Conservation (phyloP, 2,797 vertebrate genomes). For the Cygnus olor region DNA sequence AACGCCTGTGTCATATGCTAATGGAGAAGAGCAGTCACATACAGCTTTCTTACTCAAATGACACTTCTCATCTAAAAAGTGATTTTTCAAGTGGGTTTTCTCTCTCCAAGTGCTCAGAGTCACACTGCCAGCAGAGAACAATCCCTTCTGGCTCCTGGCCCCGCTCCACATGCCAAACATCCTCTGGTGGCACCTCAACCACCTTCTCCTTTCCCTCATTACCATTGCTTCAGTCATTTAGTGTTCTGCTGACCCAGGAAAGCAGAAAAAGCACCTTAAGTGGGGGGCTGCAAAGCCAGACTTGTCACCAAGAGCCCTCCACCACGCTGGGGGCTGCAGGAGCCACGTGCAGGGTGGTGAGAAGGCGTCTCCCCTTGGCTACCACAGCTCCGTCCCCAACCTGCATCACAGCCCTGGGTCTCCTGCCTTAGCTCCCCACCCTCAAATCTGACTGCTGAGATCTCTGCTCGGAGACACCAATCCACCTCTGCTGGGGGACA, state of each 20-base stretch:
- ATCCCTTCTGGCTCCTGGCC: conserved; percentile 36
- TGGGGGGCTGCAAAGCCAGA: not conserved
- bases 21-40: not conserved
- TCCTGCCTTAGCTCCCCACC: not conserved
- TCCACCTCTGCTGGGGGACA: accelerated
- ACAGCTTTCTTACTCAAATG: not conserved
- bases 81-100: conserved; percentile 41
- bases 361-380: not conserved
- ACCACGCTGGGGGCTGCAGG: not conserved
- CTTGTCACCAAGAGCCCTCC: accelerated
- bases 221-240: accelerated
- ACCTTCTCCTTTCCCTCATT: not conserved
- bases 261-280: not conserved
- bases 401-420: not conserved
- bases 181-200: not conserved
- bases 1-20: not conserved
- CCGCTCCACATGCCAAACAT: not conserved
- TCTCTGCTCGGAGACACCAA: accelerated
- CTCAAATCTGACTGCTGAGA: not conserved
- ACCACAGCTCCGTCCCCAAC: not conserved
- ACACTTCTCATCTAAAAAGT: conserved; percentile 3
- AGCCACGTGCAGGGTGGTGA: not conserved
- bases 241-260: not conserved
- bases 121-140: conserved; percentile 11
- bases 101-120: not conserved